A percentile compares a stretch with the other conserved stretches of the same genome.
Evolutionary conservation across 2,113 vertebrate genomes (phyloP).

Genomic region (cattle (Bos taurus)): ARS-UCD2.0 NC_037333.1:61346501-61347000

Average conservation of each 20-base stretch:
- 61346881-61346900: neutral
- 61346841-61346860: neutral
- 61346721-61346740: neutral
- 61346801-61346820: neutral
- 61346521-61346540: neutral
- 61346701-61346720: neutral
- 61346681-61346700: neutral
- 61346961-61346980: neutral
- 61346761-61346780: neutral
- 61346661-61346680: neutral
- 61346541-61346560: neutral
- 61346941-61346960: neutral
- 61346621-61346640: neutral
- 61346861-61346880: neutral
- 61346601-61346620: neutral
- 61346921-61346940: neutral
- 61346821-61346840: neutral
- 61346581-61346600: neutral
- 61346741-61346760: neutral
- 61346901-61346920: neutral
- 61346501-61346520: neutral
- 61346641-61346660: neutral
- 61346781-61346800: neutral
- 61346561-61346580: neutral
- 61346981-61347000: neutral